These are phyloP conservation scores for Caenorhabditis sp. DNA, from an alignment of 2,888 invertebrate species.

Conservation along the genomic window DNA sequence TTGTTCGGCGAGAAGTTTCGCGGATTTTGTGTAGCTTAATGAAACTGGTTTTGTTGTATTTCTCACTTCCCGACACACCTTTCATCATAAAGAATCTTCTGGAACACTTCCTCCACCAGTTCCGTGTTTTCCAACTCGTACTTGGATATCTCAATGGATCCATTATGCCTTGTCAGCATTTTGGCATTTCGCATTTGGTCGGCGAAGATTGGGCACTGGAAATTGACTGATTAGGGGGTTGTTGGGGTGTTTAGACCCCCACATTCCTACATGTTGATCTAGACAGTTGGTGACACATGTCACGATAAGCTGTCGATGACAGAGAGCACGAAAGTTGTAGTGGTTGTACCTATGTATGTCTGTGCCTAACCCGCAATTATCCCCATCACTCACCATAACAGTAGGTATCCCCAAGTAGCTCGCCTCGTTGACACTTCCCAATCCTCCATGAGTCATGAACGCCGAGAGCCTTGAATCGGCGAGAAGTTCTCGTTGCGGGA, in stretches of 20 bases:
- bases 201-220: conserved; percentile 62
- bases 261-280: too few species aligned
- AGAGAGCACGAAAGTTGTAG: too few species aligned
- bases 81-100: conserved; percentile 54
- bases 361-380: too few species aligned
- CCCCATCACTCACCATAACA: conserved; percentile 27
- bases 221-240: too few species aligned
- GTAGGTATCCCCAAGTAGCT: conserved; percentile 54
- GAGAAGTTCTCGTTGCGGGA: conserved; percentile 72
- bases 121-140: conserved; percentile 38
- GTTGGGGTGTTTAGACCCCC: too few species aligned
- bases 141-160: conserved; percentile 59
- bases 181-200: conserved; percentile 66
- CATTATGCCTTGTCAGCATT: conserved; percentile 59
- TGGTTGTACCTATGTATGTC: too few species aligned
- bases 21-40: not conserved
- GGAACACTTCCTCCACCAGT: conserved; percentile 16
- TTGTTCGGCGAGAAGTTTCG: conserved; percentile 8
- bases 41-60: not conserved
- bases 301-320: too few species aligned
- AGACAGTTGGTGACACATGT: too few species aligned
- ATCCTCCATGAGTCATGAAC: conserved; percentile 61
- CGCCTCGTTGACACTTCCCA: conserved; percentile 60
- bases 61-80: not conserved
- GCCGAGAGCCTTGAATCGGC: conserved; percentile 55